Conservation (phyloP, 2,888 invertebrate species). For the Eristalis intricaria region DNA sequence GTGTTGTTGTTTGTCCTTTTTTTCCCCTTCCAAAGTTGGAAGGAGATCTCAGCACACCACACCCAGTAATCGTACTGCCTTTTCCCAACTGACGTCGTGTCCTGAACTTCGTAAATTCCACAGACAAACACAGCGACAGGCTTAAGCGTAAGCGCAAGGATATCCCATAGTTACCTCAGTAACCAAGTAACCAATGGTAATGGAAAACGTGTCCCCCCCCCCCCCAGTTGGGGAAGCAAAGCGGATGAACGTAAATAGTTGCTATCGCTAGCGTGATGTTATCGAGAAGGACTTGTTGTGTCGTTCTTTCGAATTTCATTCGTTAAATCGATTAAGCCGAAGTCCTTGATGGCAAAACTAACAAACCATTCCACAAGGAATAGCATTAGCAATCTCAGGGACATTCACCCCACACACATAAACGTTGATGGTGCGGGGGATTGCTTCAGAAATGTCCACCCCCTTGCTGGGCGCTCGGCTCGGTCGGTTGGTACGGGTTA, state of each 20-base stretch:
- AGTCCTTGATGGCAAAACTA: constrained; percentile 65
- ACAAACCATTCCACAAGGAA: constrained; percentile 33
- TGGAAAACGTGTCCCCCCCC: constrained; percentile 29
- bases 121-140: constrained; percentile 29
- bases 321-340: constrained; percentile 62
- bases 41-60: constrained; percentile 17
- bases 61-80: constrained; percentile 17
- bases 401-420: constrained; percentile 23
- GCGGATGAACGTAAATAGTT: too few species aligned
- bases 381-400: constrained; percentile 43
- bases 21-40: background rate
- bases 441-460: constrained; percentile 32
- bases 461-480: background rate
- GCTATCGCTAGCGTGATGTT: constrained; percentile 13
- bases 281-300: constrained; percentile 57
- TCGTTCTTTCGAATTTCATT: constrained; percentile 47
- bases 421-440: background rate
- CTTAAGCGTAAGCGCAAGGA: constrained; percentile 24
- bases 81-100: background rate
- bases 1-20: background rate
- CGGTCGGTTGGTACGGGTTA: constrained; percentile 5
- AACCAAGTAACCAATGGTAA: constrained; percentile 23
- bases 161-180: constrained; percentile 45
- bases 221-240: background rate
- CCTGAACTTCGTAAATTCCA: constrained; percentile 30